These are phyloP conservation scores for Adelphocoris suturalis DNA, from an alignment of 2,888 invertebrate genomes.

Conservation along the genomic window DNA sequence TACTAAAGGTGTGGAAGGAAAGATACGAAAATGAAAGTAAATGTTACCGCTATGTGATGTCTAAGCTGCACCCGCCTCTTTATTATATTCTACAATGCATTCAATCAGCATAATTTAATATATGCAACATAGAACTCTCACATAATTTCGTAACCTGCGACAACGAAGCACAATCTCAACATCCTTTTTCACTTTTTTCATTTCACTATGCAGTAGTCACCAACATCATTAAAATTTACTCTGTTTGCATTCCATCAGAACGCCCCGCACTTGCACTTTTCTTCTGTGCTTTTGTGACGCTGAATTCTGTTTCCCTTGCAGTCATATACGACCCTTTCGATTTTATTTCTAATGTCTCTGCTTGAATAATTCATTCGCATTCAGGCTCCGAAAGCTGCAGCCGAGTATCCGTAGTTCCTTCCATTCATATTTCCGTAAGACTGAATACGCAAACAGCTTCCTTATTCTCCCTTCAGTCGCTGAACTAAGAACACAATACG, in stretches of 20 bases:
- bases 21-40: too few species aligned
- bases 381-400: neutral
- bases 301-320: neutral
- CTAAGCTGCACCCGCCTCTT: too few species aligned
- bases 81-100: too few species aligned
- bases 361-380: constrained; percentile 60
- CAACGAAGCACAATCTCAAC: too few species aligned
- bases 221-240: constrained; percentile 58
- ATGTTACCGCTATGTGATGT: too few species aligned
- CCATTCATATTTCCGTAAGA: constrained; percentile 46
- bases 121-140: too few species aligned
- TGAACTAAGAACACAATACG: too few species aligned
- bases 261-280: constrained; percentile 12
- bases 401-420: constrained; percentile 28
- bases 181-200: too few species aligned
- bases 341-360: constrained; percentile 43
- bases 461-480: constrained; percentile 3
- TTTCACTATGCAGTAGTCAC: too few species aligned
- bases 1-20: too few species aligned
- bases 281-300: constrained; percentile 18
- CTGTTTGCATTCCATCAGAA: constrained; percentile 42
- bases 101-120: too few species aligned
- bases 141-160: too few species aligned
- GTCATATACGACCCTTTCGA: constrained; percentile 5
- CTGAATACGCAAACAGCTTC: constrained; percentile 55